These are phyloP conservation scores for Carapus acus DNA, from an alignment of 2,797 vertebrate genomes.

Conservation along the genomic window DNA sequence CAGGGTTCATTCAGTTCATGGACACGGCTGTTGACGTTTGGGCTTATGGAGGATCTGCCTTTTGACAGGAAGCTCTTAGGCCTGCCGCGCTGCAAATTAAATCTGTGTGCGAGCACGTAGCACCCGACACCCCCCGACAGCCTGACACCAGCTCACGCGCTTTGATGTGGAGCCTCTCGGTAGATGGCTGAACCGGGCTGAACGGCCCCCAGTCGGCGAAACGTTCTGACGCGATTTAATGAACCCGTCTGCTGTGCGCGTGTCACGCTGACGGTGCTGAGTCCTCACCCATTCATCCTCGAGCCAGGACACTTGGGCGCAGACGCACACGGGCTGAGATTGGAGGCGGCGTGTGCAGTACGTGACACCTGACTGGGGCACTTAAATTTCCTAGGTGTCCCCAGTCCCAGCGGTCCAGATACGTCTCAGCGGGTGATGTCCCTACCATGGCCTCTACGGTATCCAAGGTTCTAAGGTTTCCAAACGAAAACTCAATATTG, in stretches of 20 bases:
- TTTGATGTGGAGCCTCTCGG: slow-evolving; percentile 41
- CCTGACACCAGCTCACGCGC: slow-evolving; percentile 28
- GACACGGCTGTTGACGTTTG: slow-evolving; percentile 21
- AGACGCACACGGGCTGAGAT: slow-evolving; percentile 13
- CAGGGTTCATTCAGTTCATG: slow-evolving; percentile 28
- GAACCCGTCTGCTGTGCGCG: no score
- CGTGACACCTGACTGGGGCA: slow-evolving; percentile 12
- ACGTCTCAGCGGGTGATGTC: no score
- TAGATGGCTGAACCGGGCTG: slow-evolving; percentile 1
- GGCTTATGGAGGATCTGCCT: slow-evolving; percentile 41
- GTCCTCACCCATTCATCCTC: not conserved
- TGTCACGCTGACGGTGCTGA: not conserved
- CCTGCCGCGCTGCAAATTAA: slow-evolving; percentile 24
- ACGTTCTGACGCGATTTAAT: no score
- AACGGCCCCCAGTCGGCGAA: not conserved
- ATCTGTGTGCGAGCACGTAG: slow-evolving; percentile 36
- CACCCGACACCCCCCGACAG: slow-evolving; percentile 42
- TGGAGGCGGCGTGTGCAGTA: slow-evolving; percentile 14
- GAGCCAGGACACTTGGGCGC: not conserved
- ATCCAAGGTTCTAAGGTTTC: no score
- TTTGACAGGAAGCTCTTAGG: slow-evolving; percentile 36
- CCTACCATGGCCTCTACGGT: not conserved
- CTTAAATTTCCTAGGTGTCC: slow-evolving; percentile 33
- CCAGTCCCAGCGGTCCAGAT: slow-evolving; percentile 19
- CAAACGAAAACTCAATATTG: no score